Conservation (phyloP, 92 coral and sea anemone genomes). For the Anthopleura xanthogrammica region DNA sequence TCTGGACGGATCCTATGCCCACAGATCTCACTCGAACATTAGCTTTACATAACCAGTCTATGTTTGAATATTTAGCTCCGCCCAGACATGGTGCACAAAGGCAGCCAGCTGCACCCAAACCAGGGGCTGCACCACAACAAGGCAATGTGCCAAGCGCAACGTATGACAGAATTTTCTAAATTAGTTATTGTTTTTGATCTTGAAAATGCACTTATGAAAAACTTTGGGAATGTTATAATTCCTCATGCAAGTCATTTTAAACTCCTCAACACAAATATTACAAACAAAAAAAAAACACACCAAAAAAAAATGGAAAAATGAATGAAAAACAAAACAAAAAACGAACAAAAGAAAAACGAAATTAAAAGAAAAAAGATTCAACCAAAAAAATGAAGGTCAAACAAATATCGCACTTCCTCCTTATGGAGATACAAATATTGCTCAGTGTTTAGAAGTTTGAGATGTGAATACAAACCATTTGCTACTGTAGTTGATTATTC, state of each 20-base stretch:
- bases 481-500: not conserved
- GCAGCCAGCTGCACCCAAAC: slow-evolving; percentile 61
- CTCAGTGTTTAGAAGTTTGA: not conserved
- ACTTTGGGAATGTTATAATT: not conserved
- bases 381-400: slow-evolving; percentile 67
- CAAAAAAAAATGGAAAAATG: slow-evolving; percentile 36
- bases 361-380: slow-evolving; percentile 27
- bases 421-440: not conserved
- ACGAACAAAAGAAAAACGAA: slow-evolving; percentile 20
- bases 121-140: slow-evolving; percentile 56
- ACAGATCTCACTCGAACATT: slow-evolving; percentile 90
- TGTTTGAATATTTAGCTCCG: slow-evolving; percentile 97
- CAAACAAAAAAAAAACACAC: not conserved
- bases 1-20: slow-evolving; percentile 99
- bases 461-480: not conserved
- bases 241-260: not conserved
- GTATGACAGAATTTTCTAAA: slow-evolving; percentile 82
- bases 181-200: not conserved
- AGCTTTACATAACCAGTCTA: slow-evolving; percentile 80
- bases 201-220: slow-evolving; percentile 15
- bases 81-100: slow-evolving; percentile 77
- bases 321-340: slow-evolving; percentile 25
- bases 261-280: slow-evolving; percentile 23
- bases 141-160: slow-evolving; percentile 75
- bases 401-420: not conserved